Conservation (phyloP, 2,113 vertebrate species). For the Scatophagus argus region DNA sequence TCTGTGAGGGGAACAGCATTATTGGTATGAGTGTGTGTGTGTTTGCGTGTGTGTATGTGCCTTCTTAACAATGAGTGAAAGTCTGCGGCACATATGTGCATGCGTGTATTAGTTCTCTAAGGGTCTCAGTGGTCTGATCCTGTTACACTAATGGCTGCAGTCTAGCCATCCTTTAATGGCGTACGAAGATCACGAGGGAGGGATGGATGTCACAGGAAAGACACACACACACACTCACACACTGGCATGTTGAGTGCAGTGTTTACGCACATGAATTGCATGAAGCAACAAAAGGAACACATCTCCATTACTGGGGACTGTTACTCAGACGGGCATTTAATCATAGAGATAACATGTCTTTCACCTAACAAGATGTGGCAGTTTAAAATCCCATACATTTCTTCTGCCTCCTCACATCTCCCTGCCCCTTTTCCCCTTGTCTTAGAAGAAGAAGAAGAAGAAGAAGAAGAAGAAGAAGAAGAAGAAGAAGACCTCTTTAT, state of each 20-base stretch:
- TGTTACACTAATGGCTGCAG: constrained; percentile 62
- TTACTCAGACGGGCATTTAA: constrained; percentile 44
- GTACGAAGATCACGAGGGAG: constrained; percentile 51
- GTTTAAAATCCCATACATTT: constrained; percentile 23
- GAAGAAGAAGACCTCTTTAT: constrained; percentile 15
- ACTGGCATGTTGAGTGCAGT: constrained; percentile 1
- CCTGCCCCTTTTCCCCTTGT: neutral
- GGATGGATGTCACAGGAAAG: constrained; percentile 59
- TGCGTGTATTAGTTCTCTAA: constrained; percentile 23
- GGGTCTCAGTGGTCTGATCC: constrained; percentile 50
- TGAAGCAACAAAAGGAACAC: constrained; percentile 39
- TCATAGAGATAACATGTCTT: constrained; percentile 32
- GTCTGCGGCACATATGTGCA: constrained; percentile 28
- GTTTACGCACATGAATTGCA: constrained; percentile 16
- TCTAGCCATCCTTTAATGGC: constrained; percentile 40
- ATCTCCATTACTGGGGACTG: constrained; percentile 39
- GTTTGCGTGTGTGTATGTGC: neutral
- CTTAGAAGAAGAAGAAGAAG: too few relatives aligned
- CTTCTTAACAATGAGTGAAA: constrained; percentile 20
- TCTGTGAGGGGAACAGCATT: constrained; percentile 10
- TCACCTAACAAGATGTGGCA: constrained; percentile 32
- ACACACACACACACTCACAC: constrained; percentile 7
- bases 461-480: too few relatives aligned
- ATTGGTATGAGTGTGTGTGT: constrained; percentile 6
- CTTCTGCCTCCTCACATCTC: constrained; percentile 3